Conservation (phyloP, 2,113 vertebrate genomes). For the Circaetus cinerascens region DNA sequence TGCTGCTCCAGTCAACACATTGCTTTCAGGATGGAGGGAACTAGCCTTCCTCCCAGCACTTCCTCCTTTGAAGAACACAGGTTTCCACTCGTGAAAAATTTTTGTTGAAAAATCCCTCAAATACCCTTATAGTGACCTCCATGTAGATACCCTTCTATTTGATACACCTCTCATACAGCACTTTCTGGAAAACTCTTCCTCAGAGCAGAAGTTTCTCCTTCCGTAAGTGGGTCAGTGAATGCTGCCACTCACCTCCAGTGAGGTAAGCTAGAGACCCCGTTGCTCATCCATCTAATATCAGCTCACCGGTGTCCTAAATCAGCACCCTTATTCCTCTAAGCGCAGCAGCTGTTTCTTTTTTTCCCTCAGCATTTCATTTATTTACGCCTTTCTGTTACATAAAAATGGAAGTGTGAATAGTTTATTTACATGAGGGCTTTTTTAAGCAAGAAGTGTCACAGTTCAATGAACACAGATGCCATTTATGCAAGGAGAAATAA, state of each 20-base stretch:
- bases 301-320: neutral
- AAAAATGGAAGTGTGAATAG: neutral
- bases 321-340: neutral
- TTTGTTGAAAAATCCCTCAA: neutral
- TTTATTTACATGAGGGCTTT: neutral
- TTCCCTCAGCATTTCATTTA: neutral
- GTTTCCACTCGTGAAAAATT: neutral
- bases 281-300: neutral
- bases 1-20: neutral
- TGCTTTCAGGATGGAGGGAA: neutral
- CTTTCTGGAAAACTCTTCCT: neutral
- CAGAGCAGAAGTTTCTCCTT: neutral
- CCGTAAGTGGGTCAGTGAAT: neutral
- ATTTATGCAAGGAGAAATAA: neutral
- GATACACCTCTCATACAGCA: neutral
- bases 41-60: neutral
- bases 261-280: neutral
- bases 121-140: neutral
- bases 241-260: neutral
- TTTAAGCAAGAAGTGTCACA: neutral
- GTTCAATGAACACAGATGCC: neutral
- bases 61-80: neutral
- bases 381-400: neutral
- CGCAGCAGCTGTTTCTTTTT: neutral
- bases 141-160: neutral